Evolutionary conservation across 2,113 vertebrate genomes (phyloP).

Genomic region (Setophaga kirtlandii): DNA sequence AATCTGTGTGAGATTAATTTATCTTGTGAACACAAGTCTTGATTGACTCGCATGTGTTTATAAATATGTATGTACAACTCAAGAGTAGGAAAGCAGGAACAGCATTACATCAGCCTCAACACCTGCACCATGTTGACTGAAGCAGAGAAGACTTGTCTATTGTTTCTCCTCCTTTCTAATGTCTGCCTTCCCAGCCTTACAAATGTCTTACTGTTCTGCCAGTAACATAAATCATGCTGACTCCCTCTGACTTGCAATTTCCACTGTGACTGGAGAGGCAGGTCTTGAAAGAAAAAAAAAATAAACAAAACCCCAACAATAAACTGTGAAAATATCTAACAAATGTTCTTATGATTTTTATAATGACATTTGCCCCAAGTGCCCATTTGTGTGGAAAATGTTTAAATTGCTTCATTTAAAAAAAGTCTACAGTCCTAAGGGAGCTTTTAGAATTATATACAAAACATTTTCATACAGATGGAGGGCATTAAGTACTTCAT

Average conservation of each 20-base stretch:
- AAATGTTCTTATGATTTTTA: background rate
- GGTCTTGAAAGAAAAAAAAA: background rate
- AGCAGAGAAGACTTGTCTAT: background rate
- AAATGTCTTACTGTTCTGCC: background rate
- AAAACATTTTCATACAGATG: conserved; percentile 58
- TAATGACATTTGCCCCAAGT: conserved; percentile 30
- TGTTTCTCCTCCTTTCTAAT: conserved; percentile 11
- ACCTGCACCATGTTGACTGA: conserved; percentile 24
- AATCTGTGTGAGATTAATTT: background rate
- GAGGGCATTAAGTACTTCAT: conserved; percentile 60
- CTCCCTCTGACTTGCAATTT: background rate
- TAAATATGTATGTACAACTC: conserved; percentile 24
- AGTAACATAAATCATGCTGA: background rate
- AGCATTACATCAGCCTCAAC: conserved; percentile 46
- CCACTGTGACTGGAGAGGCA: background rate
- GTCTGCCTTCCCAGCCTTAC: background rate
- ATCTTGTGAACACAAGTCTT: background rate
- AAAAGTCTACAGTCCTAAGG: conserved; percentile 44
- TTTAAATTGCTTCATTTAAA: conserved; percentile 63
- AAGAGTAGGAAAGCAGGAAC: background rate
- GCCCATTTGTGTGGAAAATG: conserved; percentile 55
- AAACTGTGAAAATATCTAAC: background rate
- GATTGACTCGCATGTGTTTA: conserved; percentile 30
- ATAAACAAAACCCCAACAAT: background rate
- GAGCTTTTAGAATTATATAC: conserved; percentile 48